Percentiles rank a stretch among this genome's conserved stretches.
Conservation (phyloP, 2,113 vertebrate species). For the Phycodurus eques region DNA sequence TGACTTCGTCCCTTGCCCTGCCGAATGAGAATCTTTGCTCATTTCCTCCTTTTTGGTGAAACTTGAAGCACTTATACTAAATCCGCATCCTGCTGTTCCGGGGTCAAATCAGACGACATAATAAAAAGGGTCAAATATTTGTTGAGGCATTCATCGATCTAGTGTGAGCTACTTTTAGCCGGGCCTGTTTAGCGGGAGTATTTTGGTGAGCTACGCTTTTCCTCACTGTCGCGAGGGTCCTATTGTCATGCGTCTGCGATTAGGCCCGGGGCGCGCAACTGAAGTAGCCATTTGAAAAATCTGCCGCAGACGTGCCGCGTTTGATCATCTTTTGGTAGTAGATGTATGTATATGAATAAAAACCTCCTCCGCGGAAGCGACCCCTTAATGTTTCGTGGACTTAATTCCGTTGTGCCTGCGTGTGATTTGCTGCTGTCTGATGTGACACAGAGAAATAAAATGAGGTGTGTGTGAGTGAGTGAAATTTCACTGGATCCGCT, state of each 20-base stretch:
- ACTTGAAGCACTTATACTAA: constrained; percentile 14
- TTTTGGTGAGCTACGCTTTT: constrained; percentile 46
- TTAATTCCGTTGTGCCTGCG: constrained; percentile 40
- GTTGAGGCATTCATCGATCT: not conserved
- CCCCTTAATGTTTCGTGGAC: constrained; percentile 39
- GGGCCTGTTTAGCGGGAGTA: constrained; percentile 46
- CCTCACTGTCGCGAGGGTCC: constrained; percentile 30
- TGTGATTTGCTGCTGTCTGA: constrained; percentile 52
- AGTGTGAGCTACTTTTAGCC: not conserved
- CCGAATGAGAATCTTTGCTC: constrained; percentile 20
- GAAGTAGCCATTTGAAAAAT: constrained; percentile 32
- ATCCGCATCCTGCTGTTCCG: not conserved
- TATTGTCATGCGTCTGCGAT: constrained; percentile 34
- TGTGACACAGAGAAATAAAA: constrained; percentile 25
- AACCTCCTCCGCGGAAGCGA: constrained; percentile 44
- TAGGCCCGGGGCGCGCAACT: constrained; percentile 19
- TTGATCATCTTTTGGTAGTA: constrained; percentile 45
- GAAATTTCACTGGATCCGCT: constrained; percentile 9
- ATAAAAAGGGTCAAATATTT: constrained; percentile 7
- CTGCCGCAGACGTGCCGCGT: constrained; percentile 39
- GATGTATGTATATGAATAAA: constrained; percentile 49
- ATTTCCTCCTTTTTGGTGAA: constrained; percentile 33
- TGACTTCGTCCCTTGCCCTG: constrained; percentile 41
- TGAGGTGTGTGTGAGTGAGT: constrained; percentile 22
- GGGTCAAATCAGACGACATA: constrained; percentile 17